phyloP scores from a whole-genome alignment of 1,140 invertebrate species.

The Bacillus rossius region DNA sequence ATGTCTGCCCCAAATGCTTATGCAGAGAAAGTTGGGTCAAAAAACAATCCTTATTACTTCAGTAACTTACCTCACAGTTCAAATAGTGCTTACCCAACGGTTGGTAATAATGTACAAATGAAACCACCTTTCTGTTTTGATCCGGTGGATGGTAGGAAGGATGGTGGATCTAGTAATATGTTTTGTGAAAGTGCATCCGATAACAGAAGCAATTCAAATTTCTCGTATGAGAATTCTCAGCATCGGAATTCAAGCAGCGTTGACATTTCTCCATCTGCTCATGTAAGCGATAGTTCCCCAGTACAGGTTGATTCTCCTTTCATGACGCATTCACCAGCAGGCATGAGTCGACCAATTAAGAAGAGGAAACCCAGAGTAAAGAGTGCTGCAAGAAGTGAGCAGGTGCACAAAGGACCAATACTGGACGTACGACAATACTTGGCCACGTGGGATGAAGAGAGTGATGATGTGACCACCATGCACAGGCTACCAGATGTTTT shows the following conservation, averaged over 20 bases:
- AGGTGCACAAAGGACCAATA: conserved; percentile 24
- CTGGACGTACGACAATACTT: conserved; percentile 44
- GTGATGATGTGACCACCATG: not conserved
- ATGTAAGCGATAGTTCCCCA: not conserved
- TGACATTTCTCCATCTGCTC: not conserved
- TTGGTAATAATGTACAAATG: no score
- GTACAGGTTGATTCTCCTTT: not conserved
- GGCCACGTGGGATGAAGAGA: conserved; percentile 42
- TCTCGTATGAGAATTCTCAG: not conserved
- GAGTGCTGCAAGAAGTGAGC: not conserved
- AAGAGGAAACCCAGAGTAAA: not conserved
- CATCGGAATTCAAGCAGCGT: not conserved
- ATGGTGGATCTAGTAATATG: no score
- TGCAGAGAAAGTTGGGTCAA: no score
- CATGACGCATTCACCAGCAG: not conserved
- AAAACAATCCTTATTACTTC: no score
- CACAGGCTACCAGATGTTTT: not conserved
- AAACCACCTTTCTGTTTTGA: no score
- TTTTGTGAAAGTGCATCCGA: no score
- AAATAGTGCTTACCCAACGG: no score
- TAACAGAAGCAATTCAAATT: no score
- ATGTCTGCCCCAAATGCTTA: no score
- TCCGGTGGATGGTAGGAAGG: no score
- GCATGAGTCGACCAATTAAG: not conserved
- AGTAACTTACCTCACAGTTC: no score